Percentiles rank a stretch among this genome's conserved stretches.
Evolutionary conservation across 2,113 vertebrate species (phyloP).

Genomic region (Sclerurus mexicanus): DNA sequence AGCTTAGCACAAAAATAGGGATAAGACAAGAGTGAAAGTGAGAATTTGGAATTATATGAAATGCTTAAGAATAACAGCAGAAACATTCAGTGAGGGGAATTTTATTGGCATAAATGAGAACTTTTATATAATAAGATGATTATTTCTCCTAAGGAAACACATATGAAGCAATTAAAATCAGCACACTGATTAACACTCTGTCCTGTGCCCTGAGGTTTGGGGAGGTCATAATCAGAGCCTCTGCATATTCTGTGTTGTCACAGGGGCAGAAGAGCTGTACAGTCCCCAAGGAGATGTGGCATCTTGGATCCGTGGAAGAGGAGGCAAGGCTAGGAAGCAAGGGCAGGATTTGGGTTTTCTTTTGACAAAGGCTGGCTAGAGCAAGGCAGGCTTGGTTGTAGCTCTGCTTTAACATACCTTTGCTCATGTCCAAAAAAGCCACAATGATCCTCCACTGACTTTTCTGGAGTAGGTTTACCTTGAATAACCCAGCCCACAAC

Average conservation of each 20-base stretch:
- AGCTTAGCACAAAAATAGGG: neutral
- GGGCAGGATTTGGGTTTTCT: neutral
- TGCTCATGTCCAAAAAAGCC: neutral
- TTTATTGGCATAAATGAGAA: constrained; percentile 3
- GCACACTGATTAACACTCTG: neutral
- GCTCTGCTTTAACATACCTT: neutral
- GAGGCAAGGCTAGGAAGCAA: neutral
- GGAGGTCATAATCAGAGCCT: neutral
- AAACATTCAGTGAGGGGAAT: neutral
- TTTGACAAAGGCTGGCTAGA: neutral
- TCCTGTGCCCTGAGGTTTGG: neutral
- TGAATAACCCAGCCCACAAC: neutral
- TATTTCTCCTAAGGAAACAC: neutral
- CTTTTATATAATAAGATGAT: neutral
- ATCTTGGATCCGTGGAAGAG: neutral
- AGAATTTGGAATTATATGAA: neutral
- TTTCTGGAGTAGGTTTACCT: neutral
- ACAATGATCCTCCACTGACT: neutral
- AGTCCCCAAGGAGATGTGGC: neutral
- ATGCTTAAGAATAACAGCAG: neutral
- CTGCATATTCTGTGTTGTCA: neutral
- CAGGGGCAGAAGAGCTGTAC: neutral
- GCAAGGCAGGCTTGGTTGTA: neutral
- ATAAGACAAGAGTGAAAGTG: neutral
- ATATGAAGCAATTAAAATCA: neutral